Conservation (phyloP, 1,140 invertebrate genomes). For the Drosophila santomea region DNA sequence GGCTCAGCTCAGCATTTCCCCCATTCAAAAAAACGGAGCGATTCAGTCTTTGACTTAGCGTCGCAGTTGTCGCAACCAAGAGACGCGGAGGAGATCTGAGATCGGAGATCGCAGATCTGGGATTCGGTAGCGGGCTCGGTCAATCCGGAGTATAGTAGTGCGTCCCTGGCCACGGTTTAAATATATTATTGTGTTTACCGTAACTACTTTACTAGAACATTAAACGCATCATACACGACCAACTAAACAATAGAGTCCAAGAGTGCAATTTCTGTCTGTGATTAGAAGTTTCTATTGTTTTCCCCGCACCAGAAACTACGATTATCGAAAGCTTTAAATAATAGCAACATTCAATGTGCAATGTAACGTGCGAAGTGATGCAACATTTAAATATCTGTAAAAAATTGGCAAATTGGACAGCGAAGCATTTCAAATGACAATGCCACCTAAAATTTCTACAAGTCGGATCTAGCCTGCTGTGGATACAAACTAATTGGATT, state of each 20-base stretch:
- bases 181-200: neutral
- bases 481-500: constrained; percentile 50
- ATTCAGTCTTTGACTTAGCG: constrained; percentile 78
- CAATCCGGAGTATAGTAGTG: neutral
- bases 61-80: constrained; percentile 63
- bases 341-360: constrained; percentile 62
- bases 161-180: constrained; percentile 2
- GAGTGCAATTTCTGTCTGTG: constrained; percentile 76
- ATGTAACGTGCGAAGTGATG: constrained; percentile 50
- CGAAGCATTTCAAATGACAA: constrained; percentile 6
- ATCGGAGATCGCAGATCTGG: constrained; percentile 19
- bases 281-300: constrained; percentile 75
- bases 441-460: constrained; percentile 38
- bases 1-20: constrained; percentile 69
- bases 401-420: constrained; percentile 43
- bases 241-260: constrained; percentile 57
- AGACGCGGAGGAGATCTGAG: constrained; percentile 23
- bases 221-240: constrained; percentile 11
- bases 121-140: constrained; percentile 13
- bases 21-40: constrained; percentile 69
- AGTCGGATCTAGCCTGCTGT: constrained; percentile 27
- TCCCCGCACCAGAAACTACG: constrained; percentile 50
- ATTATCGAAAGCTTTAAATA: constrained; percentile 57
- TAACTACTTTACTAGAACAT: constrained; percentile 24
- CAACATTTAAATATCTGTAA: constrained; percentile 31